phyloP scores from a whole-genome alignment of 2,797 vertebrate species.

The Leptatherina wallacei region DNA sequence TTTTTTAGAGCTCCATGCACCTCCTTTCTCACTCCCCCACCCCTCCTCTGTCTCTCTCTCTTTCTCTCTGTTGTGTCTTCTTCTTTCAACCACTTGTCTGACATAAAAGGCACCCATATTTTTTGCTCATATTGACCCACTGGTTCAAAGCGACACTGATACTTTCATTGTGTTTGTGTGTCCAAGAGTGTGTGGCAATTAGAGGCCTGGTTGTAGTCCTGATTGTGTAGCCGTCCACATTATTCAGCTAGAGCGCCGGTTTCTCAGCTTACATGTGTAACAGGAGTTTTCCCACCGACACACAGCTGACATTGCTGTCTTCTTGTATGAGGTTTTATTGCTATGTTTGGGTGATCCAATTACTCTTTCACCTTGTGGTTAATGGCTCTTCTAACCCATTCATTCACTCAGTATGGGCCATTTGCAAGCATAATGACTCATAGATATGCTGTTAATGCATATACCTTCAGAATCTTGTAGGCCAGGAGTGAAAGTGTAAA shows the following conservation, averaged over 20 bases:
- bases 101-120: constrained; percentile 53
- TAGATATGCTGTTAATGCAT: constrained; percentile 39
- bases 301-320: constrained; percentile 65
- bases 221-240: constrained; percentile 40
- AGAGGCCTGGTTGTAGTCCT: constrained; percentile 24
- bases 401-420: constrained; percentile 50
- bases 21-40: constrained; percentile 18
- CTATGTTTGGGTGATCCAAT: constrained; percentile 71
- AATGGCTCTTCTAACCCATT: constrained; percentile 59
- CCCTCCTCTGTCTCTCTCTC: background rate
- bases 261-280: constrained; percentile 69
- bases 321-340: constrained; percentile 74
- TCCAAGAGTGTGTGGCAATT: constrained; percentile 30
- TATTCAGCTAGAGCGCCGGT: constrained; percentile 41
- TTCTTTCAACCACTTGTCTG: constrained; percentile 60
- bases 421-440: constrained; percentile 68
- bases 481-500: background rate
- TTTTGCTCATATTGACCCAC: constrained; percentile 52
- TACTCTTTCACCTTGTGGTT: constrained; percentile 74
- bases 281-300: constrained; percentile 64
- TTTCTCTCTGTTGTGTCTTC: constrained; percentile 5
- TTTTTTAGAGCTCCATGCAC: constrained; percentile 49
- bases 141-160: constrained; percentile 64
- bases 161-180: constrained; percentile 45
- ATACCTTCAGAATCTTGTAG: constrained; percentile 8